phyloP scores from a whole-genome alignment of 2,888 invertebrate species.

The Pachydiplax longipennis region DNA sequence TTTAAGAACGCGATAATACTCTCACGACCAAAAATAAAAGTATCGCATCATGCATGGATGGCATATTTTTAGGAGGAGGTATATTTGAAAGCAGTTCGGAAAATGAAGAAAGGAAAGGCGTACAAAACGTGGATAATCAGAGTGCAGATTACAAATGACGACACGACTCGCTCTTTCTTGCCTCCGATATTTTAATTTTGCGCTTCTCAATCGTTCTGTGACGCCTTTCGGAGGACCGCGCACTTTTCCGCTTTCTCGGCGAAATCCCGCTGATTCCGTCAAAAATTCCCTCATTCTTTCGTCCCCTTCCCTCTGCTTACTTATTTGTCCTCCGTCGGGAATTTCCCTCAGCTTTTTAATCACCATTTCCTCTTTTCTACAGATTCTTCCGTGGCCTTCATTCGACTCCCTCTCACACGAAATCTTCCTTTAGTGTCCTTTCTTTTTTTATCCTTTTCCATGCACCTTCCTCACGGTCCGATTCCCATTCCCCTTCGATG shows the following conservation, averaged over 20 bases:
- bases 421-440: background rate
- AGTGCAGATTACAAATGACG: too few species aligned
- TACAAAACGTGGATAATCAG: too few species aligned
- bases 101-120: too few species aligned
- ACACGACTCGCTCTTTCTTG: too few species aligned
- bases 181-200: too few species aligned
- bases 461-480: background rate
- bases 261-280: too few species aligned
- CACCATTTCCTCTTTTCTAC: background rate
- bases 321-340: background rate
- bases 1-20: too few species aligned
- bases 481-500: background rate
- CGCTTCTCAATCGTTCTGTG: too few species aligned
- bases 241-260: background rate
- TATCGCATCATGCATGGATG: too few species aligned
- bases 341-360: background rate
- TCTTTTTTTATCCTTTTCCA: background rate
- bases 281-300: background rate
- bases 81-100: too few species aligned
- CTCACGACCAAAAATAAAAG: too few species aligned
- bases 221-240: background rate
- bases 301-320: background rate
- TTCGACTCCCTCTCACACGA: background rate
- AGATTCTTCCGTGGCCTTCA: background rate
- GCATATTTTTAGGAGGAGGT: too few species aligned